Base-by-base conservation (phyloP, 2,797 vertebrate species). In the Phataginus tricuspis region DNA sequence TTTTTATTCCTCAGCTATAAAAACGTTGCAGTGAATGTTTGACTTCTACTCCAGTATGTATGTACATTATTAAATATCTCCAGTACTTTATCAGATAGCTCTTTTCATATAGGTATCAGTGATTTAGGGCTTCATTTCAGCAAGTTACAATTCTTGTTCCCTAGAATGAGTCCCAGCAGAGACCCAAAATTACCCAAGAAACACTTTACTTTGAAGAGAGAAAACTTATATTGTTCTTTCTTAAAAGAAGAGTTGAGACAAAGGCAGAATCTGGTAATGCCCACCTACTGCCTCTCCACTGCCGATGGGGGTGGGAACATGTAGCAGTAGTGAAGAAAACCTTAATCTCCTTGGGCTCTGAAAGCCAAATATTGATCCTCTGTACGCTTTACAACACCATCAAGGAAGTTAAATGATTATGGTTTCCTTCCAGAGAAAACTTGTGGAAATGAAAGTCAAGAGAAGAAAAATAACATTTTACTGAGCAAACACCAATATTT, bases 61-160 rank as follows among this genome's bases (percentile, higher is more conserved):
- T 16, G 10, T 61, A 39, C 10, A 79, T 61, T 68, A 57, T 31
- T 92, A 71, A 75, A 64, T 39, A 42, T 72, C 29, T 27, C 25
- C 11, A 55, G 53, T 69, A 84, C 39, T 89, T 83, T n/a, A 59
- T 16, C 63, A 45, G 34, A 42, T 68, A 74, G 37, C n/a, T 86
- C 8, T 55, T 90, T 80, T 66, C 23, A 42, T 42, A n/a, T 11
- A 59, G 29, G 42, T 89, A 68, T 68, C 37, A 21, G 13, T 61
- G 74, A 91, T 29, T 37, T 64, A 83, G 39, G 31, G 16, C 27
- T 86, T 79, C 90, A 16, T 45, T 63, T 61, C 49, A 49, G 12
- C 72, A 94, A 96, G 55, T 63, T 89, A 83, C 75, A 83, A 57
- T 72, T 94, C 80, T 90, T 29, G 68, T n/a, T 71, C 34, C 80